A percentile compares a stretch with the other conserved stretches of the same genome.
Evolutionary conservation across 2,888 invertebrate genomes (phyloP).

Genomic region (Auanema sp.): DNA sequence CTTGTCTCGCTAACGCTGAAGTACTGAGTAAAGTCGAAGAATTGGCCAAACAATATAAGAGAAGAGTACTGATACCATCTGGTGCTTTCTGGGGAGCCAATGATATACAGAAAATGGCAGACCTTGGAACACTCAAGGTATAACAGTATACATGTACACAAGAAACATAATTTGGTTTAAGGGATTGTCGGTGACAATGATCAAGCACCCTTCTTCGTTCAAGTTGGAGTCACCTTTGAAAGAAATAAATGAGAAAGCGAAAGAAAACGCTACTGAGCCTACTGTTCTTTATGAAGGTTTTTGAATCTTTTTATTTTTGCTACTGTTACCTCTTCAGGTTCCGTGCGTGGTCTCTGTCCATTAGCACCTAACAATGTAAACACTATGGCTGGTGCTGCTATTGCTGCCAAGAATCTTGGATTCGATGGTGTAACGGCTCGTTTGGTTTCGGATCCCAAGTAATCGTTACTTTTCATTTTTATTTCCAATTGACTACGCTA

Average conservation of each 20-base stretch:
- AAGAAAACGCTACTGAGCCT: constrained; percentile 50
- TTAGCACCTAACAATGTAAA: constrained; percentile 71
- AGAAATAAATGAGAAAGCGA: constrained; percentile 64
- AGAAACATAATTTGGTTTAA: constrained; percentile 37
- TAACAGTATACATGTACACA: too few relatives aligned
- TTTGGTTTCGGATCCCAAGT: constrained; percentile 69
- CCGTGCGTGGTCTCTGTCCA: constrained; percentile 69
- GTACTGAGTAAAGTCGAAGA: constrained; percentile 64
- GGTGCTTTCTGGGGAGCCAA: constrained; percentile 71
- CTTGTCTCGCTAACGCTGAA: constrained; percentile 67
- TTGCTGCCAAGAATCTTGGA: constrained; percentile 69
- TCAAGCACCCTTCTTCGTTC: constrained; percentile 69
- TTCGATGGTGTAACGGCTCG: constrained; percentile 68
- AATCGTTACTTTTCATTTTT: constrained; percentile 20
- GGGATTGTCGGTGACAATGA: constrained; percentile 69
- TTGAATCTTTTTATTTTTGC: background rate
- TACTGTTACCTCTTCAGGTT: constrained; percentile 62
- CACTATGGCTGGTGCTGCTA: constrained; percentile 70
- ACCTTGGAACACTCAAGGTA: constrained; percentile 67
- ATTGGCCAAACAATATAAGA: constrained; percentile 50
- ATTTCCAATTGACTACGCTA: constrained; percentile 6
- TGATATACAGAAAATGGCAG: constrained; percentile 70
- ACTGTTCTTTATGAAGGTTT: constrained; percentile 68
- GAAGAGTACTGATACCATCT: constrained; percentile 67
- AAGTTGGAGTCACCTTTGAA: constrained; percentile 67